A percentile compares a stretch with the other conserved stretches of the same genome.
phyloP scores from a whole-genome alignment of 1,140 invertebrate genomes.

The Amphibalanus amphitrite region DNA sequence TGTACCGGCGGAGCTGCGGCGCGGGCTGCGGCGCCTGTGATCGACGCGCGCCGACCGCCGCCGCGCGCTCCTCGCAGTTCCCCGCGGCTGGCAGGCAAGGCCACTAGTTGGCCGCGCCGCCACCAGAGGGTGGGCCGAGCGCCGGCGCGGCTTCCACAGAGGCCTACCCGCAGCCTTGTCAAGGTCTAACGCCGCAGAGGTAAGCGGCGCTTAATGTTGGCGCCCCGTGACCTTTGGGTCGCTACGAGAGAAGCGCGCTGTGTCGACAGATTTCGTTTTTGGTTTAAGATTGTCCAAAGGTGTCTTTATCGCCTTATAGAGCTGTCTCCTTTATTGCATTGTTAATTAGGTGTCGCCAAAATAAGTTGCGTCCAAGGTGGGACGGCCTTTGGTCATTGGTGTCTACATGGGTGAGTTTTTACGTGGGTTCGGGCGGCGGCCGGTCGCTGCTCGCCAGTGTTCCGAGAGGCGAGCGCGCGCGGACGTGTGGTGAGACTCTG shows the following conservation, averaged over 20 bases:
- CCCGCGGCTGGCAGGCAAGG: not conserved
- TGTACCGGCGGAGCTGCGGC: no score
- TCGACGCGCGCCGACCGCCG: no score
- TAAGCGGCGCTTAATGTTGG: not conserved
- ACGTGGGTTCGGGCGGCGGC: not conserved
- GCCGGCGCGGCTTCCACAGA: not conserved
- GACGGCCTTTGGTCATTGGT: conserved; percentile 1
- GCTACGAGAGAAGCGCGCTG: not conserved
- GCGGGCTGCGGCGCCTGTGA: no score
- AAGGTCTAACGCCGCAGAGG: not conserved
- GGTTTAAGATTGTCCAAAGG: no score
- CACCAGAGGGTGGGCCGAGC: not conserved
- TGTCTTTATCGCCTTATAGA: no score
- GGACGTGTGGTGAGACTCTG: no score
- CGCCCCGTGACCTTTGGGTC: no score
- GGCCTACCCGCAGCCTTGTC: conserved; percentile 1
- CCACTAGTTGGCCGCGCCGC: not conserved
- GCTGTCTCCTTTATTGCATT: no score
- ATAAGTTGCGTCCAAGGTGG: not conserved
- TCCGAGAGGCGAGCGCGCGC: not conserved
- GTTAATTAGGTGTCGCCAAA: not conserved
- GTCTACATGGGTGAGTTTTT: conserved; percentile 1
- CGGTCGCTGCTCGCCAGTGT: not conserved
- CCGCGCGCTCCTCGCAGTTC: no score
- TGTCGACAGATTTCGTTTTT: no score